Conservation (phyloP, 2,113 vertebrate genomes). For the Melanostigma gelatinosum region DNA sequence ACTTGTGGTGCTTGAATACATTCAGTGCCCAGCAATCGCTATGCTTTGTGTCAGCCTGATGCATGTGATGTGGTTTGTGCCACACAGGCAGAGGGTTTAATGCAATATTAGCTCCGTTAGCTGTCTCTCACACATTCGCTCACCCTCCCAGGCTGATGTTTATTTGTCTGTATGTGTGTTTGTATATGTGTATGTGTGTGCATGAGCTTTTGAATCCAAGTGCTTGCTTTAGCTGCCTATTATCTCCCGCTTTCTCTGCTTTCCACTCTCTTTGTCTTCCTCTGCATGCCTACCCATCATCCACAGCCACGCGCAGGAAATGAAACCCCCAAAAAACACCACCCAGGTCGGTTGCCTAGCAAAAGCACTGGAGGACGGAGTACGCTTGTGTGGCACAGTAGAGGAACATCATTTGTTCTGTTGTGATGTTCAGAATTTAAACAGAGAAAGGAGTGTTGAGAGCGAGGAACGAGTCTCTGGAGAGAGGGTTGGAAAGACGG, state of each 20-base stretch:
- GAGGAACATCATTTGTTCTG: slow-evolving; percentile 73
- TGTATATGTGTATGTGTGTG: slow-evolving; percentile 16
- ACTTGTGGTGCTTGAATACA: slow-evolving; percentile 82
- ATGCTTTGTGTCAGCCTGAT: slow-evolving; percentile 40
- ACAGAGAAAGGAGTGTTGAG: slow-evolving; percentile 69
- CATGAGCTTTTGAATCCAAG: slow-evolving; percentile 35
- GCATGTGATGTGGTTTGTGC: slow-evolving; percentile 62
- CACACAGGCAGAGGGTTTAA: slow-evolving; percentile 55
- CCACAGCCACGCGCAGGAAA: slow-evolving; percentile 56
- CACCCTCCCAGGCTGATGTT: slow-evolving; percentile 50
- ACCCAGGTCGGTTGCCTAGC: slow-evolving; percentile 66
- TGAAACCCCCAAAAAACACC: slow-evolving; percentile 25
- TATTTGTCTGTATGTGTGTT: slow-evolving; percentile 26
- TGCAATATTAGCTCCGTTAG: slow-evolving; percentile 59
- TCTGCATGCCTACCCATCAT: slow-evolving; percentile 50
- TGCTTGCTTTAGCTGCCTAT: slow-evolving; percentile 78
- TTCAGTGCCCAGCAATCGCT: slow-evolving; percentile 71
- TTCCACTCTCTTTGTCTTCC: slow-evolving; percentile 62
- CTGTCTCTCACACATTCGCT: slow-evolving; percentile 54
- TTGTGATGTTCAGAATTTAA: slow-evolving; percentile 77
- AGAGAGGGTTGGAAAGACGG: slow-evolving; percentile 51
- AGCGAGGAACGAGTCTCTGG: slow-evolving; percentile 68
- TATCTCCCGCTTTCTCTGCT: slow-evolving; percentile 49
- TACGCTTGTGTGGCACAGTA: slow-evolving; percentile 60
- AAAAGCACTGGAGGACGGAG: slow-evolving; percentile 73